Evolutionary conservation across 2,888 invertebrate species (phyloP).

Genomic region (Hypercompe scribonia): DNA sequence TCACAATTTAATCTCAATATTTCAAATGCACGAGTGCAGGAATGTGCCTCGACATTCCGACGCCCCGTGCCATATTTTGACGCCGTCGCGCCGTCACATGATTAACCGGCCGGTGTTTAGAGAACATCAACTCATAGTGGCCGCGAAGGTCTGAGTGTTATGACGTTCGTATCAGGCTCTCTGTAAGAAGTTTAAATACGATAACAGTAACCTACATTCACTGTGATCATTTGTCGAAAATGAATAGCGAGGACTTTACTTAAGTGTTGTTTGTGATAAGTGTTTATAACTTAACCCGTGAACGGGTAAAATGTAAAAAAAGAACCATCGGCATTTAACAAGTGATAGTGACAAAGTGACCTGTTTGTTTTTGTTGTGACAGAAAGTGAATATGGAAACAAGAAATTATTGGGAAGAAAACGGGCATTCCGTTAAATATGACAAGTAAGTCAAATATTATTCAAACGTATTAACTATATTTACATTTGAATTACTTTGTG

Average conservation of each 20-base stretch:
- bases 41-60: slow-evolving; percentile 60
- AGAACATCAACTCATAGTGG: slow-evolving; percentile 55
- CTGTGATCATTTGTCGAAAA: slow-evolving; percentile 57
- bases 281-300: slow-evolving; percentile 47
- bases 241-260: slow-evolving; percentile 67
- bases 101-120: slow-evolving; percentile 68
- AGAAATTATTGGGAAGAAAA: slow-evolving; percentile 82
- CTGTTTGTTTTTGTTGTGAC: slow-evolving; percentile 64
- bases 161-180: slow-evolving; percentile 55
- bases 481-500: background rate
- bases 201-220: slow-evolving; percentile 53
- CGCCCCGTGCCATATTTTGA: slow-evolving; percentile 69
- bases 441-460: slow-evolving; percentile 69
- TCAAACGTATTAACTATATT: background rate
- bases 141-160: slow-evolving; percentile 57
- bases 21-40: slow-evolving; percentile 36
- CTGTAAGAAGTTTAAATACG: slow-evolving; percentile 64
- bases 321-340: slow-evolving; percentile 48
- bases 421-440: slow-evolving; percentile 78
- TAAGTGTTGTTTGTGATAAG: slow-evolving; percentile 54
- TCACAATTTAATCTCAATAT: slow-evolving; percentile 18
- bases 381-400: slow-evolving; percentile 78
- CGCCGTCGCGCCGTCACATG: slow-evolving; percentile 70
- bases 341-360: slow-evolving; percentile 64
- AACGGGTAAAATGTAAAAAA: slow-evolving; percentile 59